A percentile compares a stretch with the other conserved stretches of the same genome.
phyloP scores from a whole-genome alignment of 2,113 vertebrate genomes.

The Chaetura pelagica region DNA sequence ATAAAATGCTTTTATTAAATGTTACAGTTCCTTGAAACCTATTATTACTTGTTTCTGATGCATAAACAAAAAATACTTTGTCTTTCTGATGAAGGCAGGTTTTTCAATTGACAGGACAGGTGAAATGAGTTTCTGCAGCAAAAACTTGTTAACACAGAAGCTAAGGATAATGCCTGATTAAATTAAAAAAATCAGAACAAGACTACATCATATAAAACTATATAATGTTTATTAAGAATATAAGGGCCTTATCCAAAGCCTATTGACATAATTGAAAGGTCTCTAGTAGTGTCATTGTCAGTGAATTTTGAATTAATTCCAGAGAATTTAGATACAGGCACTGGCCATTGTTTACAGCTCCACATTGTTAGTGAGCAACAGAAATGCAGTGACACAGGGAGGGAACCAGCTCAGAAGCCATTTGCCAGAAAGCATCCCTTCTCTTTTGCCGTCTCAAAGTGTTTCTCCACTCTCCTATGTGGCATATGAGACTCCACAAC shows the following conservation, averaged over 20 bases:
- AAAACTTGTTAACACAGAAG: not conserved
- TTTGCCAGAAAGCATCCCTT: not conserved
- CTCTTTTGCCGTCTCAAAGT: not conserved
- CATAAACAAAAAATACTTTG: not conserved
- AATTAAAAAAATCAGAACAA: not conserved
- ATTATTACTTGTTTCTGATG: not conserved
- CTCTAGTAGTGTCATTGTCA: not conserved
- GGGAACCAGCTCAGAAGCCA: fast-evolving
- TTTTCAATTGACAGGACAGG: not conserved
- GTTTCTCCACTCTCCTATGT: not conserved
- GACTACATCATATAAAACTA: not conserved
- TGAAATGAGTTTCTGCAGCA: not conserved
- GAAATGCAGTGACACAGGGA: not conserved
- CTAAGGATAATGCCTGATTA: not conserved
- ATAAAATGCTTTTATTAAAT: slow-evolving; percentile 37
- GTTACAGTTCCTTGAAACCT: not conserved
- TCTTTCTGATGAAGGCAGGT: not conserved
- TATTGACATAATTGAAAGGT: not conserved
- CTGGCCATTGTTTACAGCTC: not conserved
- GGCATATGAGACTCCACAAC: not conserved
- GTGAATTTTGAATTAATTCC: not conserved
- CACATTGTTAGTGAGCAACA: not conserved
- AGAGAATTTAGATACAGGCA: not conserved
- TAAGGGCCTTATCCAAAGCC: not conserved
- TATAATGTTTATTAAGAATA: not conserved